These are phyloP conservation scores for Lynx canadensis DNA, from an alignment of 2,113 vertebrate genomes.

Conservation along the genomic window DNA sequence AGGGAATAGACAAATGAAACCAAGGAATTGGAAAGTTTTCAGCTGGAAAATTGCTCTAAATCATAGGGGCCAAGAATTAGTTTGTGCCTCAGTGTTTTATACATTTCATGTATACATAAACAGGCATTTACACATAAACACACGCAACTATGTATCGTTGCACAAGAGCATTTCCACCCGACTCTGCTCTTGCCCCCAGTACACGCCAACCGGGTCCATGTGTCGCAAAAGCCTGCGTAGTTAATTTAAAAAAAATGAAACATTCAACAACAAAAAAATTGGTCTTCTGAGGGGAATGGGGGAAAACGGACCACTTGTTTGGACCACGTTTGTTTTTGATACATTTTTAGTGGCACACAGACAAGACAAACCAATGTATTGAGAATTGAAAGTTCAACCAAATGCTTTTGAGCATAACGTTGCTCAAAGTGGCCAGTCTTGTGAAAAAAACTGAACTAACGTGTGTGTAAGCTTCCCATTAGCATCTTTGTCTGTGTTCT, in stretches of 20 bases:
- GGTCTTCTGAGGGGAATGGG: background rate
- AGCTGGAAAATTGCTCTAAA: background rate
- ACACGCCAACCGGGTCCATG: background rate
- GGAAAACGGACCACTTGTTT: too few relatives aligned
- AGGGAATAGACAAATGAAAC: slow-evolving; percentile 4
- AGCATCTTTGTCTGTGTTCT: background rate
- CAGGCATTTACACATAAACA: background rate
- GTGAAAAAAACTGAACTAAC: background rate
- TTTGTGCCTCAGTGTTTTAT: background rate
- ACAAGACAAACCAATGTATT: background rate
- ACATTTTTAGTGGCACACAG: background rate
- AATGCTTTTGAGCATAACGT: background rate
- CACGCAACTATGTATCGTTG: background rate
- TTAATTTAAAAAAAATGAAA: background rate
- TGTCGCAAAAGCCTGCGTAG: background rate
- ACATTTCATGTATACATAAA: background rate
- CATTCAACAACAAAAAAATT: background rate
- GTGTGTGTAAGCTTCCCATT: background rate
- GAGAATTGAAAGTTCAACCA: background rate
- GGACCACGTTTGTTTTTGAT: background rate
- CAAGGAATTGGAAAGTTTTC: background rate
- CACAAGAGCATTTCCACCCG: background rate
- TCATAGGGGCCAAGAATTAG: background rate
- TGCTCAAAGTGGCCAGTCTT: background rate
- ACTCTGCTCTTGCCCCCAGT: background rate